These are phyloP conservation scores for Spodoptera exigua DNA, from an alignment of 2,888 invertebrate genomes.

Conservation along the genomic window DNA sequence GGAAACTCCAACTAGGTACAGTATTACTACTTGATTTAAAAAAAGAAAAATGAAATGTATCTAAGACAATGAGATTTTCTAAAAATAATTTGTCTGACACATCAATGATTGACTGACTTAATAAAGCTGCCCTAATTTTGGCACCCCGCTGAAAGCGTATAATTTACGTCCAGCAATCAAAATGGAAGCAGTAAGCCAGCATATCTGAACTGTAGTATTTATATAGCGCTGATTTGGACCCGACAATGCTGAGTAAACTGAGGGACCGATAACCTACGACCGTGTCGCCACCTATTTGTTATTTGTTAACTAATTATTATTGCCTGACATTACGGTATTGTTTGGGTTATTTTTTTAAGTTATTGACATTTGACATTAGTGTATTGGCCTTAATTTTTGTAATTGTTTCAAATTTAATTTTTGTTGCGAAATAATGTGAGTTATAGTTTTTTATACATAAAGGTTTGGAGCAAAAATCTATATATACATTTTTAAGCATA, in stretches of 20 bases:
- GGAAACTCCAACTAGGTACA: no score
- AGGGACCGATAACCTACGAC: slow-evolving; percentile 76
- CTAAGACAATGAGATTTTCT: no score
- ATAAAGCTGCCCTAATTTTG: background rate
- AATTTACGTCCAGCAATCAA: slow-evolving; percentile 49
- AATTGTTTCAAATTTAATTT: background rate
- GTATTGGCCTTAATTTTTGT: slow-evolving; percentile 5
- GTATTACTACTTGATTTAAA: no score
- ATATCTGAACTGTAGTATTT: slow-evolving; percentile 78
- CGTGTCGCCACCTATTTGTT: slow-evolving; percentile 66
- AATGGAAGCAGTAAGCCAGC: slow-evolving; percentile 60
- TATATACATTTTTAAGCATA: no score
- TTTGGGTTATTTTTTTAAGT: slow-evolving; percentile 32
- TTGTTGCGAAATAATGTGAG: background rate
- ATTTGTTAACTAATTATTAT: slow-evolving; percentile 65
- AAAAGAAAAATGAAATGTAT: no score
- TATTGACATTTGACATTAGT: slow-evolving; percentile 7
- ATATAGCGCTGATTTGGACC: slow-evolving; percentile 78
- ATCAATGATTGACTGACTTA: no score
- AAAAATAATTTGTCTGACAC: background rate
- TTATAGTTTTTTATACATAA: no score
- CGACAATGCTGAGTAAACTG: slow-evolving; percentile 74
- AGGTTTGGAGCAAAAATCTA: no score
- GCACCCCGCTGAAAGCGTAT: slow-evolving; percentile 50
- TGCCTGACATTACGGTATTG: slow-evolving; percentile 53